Evolutionary conservation across 2,113 vertebrate species (phyloP).

Genomic region (Campylorhamphus procurvoides): DNA sequence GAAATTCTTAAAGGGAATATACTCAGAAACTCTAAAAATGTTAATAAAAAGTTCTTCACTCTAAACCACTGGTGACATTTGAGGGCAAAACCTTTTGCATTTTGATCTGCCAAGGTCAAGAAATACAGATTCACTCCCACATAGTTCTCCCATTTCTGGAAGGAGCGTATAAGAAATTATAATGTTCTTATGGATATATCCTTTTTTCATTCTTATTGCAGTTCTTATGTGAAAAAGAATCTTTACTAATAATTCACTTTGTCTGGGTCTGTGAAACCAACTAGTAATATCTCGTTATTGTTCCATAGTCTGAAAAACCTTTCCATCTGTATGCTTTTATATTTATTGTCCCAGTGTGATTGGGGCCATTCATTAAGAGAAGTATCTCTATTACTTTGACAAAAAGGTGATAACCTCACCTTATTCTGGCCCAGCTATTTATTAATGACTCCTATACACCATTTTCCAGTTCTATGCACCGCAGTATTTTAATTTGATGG

Average conservation of each 20-base stretch:
- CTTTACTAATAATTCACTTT: conserved; percentile 46
- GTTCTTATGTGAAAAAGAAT: conserved; percentile 35
- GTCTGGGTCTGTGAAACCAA: not conserved
- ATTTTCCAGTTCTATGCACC: conserved; percentile 37
- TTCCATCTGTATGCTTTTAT: conserved; percentile 18
- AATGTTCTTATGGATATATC: not conserved
- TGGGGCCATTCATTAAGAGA: conserved; percentile 53
- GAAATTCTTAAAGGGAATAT: conserved; percentile 31
- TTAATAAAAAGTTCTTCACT: conserved; percentile 44
- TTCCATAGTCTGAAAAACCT: conserved; percentile 4
- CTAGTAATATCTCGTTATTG: conserved; percentile 10
- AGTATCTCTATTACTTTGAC: conserved; percentile 50
- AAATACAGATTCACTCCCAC: not conserved
- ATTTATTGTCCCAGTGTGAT: conserved; percentile 20
- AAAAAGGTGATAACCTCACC: conserved; percentile 58
- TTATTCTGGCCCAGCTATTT: conserved; percentile 31
- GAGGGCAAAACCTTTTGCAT: conserved; percentile 46
- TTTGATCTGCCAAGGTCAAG: conserved; percentile 40
- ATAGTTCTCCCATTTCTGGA: conserved; percentile 24
- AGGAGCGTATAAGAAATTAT: conserved; percentile 15
- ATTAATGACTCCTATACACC: conserved; percentile 55
- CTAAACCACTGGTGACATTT: conserved; percentile 24
- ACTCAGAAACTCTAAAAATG: conserved; percentile 55
- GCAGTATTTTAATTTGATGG: conserved; percentile 57
- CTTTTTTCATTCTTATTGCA: not conserved